phyloP scores from a whole-genome alignment of 2,113 vertebrate species.

The Prionailurus bengalensis region DNA sequence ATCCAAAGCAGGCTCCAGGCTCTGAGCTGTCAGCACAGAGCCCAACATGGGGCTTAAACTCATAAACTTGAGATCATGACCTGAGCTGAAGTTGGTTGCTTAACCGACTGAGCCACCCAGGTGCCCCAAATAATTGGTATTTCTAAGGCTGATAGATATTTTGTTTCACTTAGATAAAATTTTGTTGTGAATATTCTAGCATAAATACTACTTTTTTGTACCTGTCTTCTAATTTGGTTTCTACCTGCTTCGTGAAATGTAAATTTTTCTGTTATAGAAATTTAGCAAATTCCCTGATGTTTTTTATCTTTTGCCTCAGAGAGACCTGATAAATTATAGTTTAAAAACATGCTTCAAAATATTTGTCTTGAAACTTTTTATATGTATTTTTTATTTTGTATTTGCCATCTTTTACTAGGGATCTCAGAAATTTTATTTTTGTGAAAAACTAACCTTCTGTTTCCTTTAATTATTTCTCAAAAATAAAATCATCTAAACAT shows the following conservation, averaged over 20 bases:
- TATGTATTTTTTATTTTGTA: not conserved
- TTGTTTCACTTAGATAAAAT: conserved; percentile 27
- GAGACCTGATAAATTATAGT: not conserved
- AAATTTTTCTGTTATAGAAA: not conserved
- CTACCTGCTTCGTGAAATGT: not conserved
- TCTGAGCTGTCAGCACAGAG: too few species aligned
- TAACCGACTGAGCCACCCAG: too few species aligned
- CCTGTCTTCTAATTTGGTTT: not conserved
- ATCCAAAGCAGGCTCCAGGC: too few species aligned
- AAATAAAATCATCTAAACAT: not conserved
- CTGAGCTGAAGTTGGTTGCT: too few species aligned
- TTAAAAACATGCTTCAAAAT: not conserved
- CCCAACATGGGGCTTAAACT: too few species aligned
- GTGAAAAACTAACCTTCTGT: not conserved
- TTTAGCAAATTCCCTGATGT: not conserved
- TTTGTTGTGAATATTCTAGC: not conserved
- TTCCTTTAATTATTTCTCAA: not conserved
- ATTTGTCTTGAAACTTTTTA: not conserved
- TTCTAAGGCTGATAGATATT: not conserved
- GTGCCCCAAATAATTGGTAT: not conserved
- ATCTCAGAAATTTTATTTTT: not conserved
- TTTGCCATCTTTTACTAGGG: not conserved
- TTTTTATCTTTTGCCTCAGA: not conserved
- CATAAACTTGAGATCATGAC: too few species aligned
- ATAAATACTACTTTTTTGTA: not conserved